Percentiles rank a stretch among this genome's conserved stretches.
These are phyloP conservation scores for Gadus macrocephalus DNA, from an alignment of 2,113 vertebrate species.

Conservation along the genomic window DNA sequence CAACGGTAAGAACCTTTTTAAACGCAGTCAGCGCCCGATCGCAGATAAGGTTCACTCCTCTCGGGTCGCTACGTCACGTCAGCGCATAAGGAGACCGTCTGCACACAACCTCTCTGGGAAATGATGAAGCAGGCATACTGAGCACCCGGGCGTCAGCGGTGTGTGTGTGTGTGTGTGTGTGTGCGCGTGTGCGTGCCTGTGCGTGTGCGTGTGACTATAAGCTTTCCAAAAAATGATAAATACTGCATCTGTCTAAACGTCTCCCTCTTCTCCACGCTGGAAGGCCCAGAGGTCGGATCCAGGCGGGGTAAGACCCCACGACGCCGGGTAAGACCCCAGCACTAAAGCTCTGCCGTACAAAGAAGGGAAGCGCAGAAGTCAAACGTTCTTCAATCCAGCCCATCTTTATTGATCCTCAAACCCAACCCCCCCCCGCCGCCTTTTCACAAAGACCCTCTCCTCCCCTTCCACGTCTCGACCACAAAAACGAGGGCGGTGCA, in stretches of 20 bases:
- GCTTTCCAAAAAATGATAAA: too few relatives aligned
- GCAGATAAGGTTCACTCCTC: too few relatives aligned
- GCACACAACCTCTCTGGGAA: too few relatives aligned
- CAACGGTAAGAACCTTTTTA: constrained; percentile 8
- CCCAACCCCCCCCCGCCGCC: constrained; percentile 35
- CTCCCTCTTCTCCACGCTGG: neutral
- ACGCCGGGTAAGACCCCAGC: neutral
- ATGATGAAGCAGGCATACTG: too few relatives aligned
- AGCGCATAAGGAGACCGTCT: too few relatives aligned
- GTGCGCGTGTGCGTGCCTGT: too few relatives aligned
- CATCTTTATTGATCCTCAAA: constrained; percentile 75
- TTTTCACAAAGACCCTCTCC: constrained; percentile 56
- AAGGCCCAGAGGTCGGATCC: constrained; percentile 20
- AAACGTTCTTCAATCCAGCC: constrained; percentile 68
- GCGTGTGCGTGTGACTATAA: too few relatives aligned
- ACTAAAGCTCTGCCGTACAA: constrained; percentile 33
- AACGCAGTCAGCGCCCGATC: constrained; percentile 6
- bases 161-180: too few relatives aligned
- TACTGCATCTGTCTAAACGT: neutral
- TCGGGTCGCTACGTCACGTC: too few relatives aligned
- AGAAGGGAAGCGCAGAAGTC: constrained; percentile 49
- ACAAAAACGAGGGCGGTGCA: constrained; percentile 57
- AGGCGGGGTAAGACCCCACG: neutral
- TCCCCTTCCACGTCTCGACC: constrained; percentile 44
- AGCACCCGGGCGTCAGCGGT: too few relatives aligned